These are phyloP conservation scores for Cataglyphis livida DNA, from an alignment of 2,888 invertebrate species.

Conservation along the genomic window DNA sequence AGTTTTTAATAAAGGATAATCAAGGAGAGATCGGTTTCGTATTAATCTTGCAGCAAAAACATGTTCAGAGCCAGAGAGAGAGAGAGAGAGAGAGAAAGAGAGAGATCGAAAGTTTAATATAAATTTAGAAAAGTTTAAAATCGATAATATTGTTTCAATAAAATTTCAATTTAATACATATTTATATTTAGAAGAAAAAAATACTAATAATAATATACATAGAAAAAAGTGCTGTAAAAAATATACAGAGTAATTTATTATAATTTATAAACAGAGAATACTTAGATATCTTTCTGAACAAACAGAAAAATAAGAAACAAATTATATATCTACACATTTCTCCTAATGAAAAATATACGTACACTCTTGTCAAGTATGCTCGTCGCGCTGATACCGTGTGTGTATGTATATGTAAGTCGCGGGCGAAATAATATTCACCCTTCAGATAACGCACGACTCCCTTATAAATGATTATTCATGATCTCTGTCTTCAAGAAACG, in stretches of 20 bases:
- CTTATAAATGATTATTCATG: conserved; percentile 33
- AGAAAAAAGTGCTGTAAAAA: background rate
- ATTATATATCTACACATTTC: background rate
- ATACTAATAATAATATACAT: background rate
- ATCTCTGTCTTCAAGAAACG: conserved; percentile 16
- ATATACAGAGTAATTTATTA: background rate
- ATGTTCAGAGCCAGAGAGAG: background rate
- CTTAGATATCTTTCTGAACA: background rate
- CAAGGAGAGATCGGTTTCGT: conserved; percentile 30
- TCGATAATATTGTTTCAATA: background rate
- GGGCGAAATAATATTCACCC: conserved; percentile 28
- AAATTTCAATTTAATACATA: background rate
- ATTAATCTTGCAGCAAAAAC: conserved; percentile 21
- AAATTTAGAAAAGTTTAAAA: background rate
- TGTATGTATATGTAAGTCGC: background rate
- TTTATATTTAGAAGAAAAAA: background rate
- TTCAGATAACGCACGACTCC: background rate
- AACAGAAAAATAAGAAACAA: background rate
- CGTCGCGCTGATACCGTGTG: background rate
- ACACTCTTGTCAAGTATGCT: background rate
- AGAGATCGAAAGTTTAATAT: background rate
- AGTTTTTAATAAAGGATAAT: conserved; percentile 47
- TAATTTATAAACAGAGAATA: background rate
- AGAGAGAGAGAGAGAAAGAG: too few species aligned
- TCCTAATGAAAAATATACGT: background rate